Conservation (phyloP, 2,888 invertebrate genomes). For the Bruchidius siliquastri region DNA sequence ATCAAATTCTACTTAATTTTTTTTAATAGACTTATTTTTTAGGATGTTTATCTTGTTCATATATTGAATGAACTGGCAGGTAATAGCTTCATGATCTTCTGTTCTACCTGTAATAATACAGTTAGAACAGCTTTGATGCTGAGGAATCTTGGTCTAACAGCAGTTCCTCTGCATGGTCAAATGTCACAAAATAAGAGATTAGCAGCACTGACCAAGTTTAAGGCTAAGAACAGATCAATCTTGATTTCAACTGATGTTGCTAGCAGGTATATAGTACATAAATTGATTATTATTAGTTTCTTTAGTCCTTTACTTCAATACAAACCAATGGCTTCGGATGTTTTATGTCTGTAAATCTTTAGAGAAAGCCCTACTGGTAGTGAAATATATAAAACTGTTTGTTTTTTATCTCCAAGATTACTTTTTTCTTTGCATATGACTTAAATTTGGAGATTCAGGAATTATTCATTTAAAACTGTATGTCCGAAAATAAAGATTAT, state of each 20-base stretch:
- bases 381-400: too few species aligned
- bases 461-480: too few species aligned
- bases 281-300: background rate
- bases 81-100: conserved; percentile 96
- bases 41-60: conserved; percentile 95
- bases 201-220: conserved; percentile 94
- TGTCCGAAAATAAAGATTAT: background rate
- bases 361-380: too few species aligned
- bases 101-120: conserved; percentile 90
- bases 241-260: conserved; percentile 98
- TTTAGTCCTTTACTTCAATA: too few species aligned
- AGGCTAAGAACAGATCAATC: conserved; percentile 87
- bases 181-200: conserved; percentile 97
- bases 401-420: too few species aligned
- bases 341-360: too few species aligned
- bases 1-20: conserved; percentile 2
- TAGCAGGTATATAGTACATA: conserved; percentile 62
- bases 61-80: conserved; percentile 92
- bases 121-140: conserved; percentile 84
- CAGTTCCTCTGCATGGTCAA: conserved; percentile 97
- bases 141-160: conserved; percentile 84
- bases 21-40: conserved; percentile 24
- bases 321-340: too few species aligned
- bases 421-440: too few species aligned
- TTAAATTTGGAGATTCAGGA: too few species aligned